Base-by-base conservation (phyloP, 2,113 vertebrate genomes). In the Taxidea taxus region DNA sequence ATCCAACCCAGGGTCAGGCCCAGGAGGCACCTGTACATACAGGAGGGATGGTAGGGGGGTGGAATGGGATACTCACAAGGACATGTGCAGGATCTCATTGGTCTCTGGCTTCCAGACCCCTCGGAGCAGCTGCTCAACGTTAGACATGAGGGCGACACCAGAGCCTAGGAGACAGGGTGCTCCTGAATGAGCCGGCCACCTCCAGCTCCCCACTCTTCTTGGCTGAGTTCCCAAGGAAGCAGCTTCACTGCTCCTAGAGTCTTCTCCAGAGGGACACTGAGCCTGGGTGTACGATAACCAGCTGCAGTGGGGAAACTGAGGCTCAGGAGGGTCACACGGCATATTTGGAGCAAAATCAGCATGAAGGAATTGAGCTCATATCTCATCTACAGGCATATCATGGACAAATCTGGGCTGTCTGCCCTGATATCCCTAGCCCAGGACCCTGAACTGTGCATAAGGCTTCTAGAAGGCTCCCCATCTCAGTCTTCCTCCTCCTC, bases 51-150 rank as follows among this genome's bases (percentile, higher is more conserved):
- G 62, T 34, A 0, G 1, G 31, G 44, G 25, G 12, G 44, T 16
- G 6, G 13, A 34, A 39, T 0, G 8, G 47, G 44, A 11, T 90
- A 99, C 99, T 99, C 96, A 99, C 99, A 99, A 99, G 98, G 99
- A 99, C 99, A 99, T 99, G 93, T 98, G 99, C 97, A 99, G 99
- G 96, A 99, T 98, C 98, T 99, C 99, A 0, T 99, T 99, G 96
- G 99, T 99, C 96, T 99, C 99, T 4, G 99, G 99, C 96, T 99
- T 99, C 99, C 99, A 99, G 97, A 99, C 98, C 3, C 99, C 99
- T 42, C 99, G 99, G 95, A 99, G 97, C 97, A 99, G 99, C 98
- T 99, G 99, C 98, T 99, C 99, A 51, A 99, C 98, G 97, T 99
- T 99, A n/a, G 99, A 99, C 98, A 99, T 99, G 90, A 99, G 98